These are phyloP conservation scores for Temnothorax rugatulus DNA, from an alignment of 2,888 invertebrate genomes.

Conservation along the genomic window DNA sequence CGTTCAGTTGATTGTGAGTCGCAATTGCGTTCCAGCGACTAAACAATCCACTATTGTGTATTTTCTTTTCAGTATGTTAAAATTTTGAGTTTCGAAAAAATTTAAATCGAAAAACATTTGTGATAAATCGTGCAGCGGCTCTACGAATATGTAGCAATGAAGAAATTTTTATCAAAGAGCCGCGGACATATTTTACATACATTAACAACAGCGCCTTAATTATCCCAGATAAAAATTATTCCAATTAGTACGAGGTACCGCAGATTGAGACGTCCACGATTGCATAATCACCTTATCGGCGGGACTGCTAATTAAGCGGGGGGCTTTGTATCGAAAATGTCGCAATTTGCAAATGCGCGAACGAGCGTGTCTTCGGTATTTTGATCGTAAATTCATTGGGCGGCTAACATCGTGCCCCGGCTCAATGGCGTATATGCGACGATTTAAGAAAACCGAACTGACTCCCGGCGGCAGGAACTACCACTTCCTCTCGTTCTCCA, in stretches of 20 bases:
- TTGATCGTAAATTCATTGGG: conserved; percentile 25
- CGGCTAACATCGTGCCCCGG: neutral
- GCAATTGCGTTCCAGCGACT: neutral
- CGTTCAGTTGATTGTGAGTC: neutral
- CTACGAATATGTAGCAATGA: neutral
- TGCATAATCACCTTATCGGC: conserved; percentile 27
- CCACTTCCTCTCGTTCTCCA: conserved; percentile 47
- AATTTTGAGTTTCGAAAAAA: neutral
- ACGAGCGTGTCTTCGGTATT: neutral
- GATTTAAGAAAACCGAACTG: conserved; percentile 14
- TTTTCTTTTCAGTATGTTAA: neutral
- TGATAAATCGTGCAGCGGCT: neutral
- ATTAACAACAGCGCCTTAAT: conserved; percentile 22
- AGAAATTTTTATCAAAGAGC: neutral
- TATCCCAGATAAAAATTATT: conserved; percentile 5
- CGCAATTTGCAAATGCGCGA: neutral
- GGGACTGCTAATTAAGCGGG: conserved; percentile 35
- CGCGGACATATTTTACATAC: neutral
- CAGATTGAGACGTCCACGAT: conserved; percentile 9
- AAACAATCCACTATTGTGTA: neutral
- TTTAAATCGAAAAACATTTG: neutral
- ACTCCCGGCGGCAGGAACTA: neutral
- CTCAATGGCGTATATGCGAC: neutral
- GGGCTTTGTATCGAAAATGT: neutral
- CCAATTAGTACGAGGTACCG: neutral